Base-by-base conservation (phyloP, 2,888 invertebrate species). In the Ormyrus thymus region DNA sequence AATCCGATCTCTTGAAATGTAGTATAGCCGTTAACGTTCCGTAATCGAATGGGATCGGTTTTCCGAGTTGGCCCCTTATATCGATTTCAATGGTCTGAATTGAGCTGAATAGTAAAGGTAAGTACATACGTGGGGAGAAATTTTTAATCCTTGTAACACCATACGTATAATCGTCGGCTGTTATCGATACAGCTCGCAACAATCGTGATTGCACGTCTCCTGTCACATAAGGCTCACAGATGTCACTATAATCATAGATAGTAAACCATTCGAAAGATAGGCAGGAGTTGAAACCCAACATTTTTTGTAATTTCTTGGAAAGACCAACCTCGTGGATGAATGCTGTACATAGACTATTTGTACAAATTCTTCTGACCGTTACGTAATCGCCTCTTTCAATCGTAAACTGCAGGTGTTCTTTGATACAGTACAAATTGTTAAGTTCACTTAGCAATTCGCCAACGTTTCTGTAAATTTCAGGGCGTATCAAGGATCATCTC, bases 191-290 rank as follows among this genome's bases (percentile, higher is more conserved):
- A 3, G 46, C 9, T 45, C 43, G 43, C n/a, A 62, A 62, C 8
- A 43, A n/a, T 9, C 61, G 46, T 43, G 10, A 45, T 5, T 43
- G 10, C 8, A 45, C n/a, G n/a, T 43, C 45, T 43, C 61, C 61
- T 62, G 61, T 62, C 45, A 62, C 45, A 11, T 7, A 62, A 2
- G 61, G 61, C n/a, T n/a, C n/a, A n/a, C n/a, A n/a, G n/a, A n/a
- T n/a, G n/a, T n/a, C n/a, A n/a, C n/a, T n/a, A n/a, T 62, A 11
- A 29, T 45, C n/a, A 13, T 15, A 13, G 15, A n/a, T n/a, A n/a
- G n/a, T n/a, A n/a, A n/a, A n/a, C n/a, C n/a, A n/a, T n/a, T n/a
- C n/a, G n/a, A n/a, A n/a, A n/a, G n/a, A n/a, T n/a, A n/a, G n/a
- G n/a, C n/a, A n/a, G n/a, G n/a, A n/a, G n/a, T 64, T 7, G 7